Evolutionary conservation across 2,888 invertebrate species (phyloP), one percentile per base, ranked within the genome.

Genomic region (Crematogaster levior): DNA sequence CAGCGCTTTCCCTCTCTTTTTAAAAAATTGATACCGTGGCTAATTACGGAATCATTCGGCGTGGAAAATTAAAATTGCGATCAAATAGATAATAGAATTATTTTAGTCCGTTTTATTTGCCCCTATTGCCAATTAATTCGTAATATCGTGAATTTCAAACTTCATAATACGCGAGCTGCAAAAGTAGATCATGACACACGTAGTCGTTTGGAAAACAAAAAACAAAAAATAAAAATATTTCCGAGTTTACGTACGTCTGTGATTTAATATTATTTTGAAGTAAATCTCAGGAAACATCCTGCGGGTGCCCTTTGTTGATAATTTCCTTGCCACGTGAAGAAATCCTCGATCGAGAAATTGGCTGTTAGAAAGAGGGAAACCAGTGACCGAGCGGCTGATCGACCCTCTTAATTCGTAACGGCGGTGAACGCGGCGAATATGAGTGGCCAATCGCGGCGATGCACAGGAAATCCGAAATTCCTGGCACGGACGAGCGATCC

Each of bases 401-500:
- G 83, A 82, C 61, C 37, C 79, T 53, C 86, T 86, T 88, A 87
- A 88, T 88, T 85, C 56, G 88, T 79, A 86, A 85, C 82, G 74
- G 77, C 65, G 48, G 53, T 30, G 75, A 75, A 68, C 82, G 70
- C 74, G 81, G 77, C 79, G 84, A 81, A 83, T 73, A 48, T 74
- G 65, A 70, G 85, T 30, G 73, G 72, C 70, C 87, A 74, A 88
- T 86, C 85, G 85, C 82, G 84, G 65, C 58, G 61, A 51, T 58
- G 51, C 86, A 63, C 84, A 83, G 82, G 68, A 88, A 89, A 88
- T 90, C 90, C 88, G 88, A 89, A 89, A 92, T 91, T 90, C 90
- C 88, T 88, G 88, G 88, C 89, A 88, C 91, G 91, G 90, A 90
- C 87, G 83, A 86, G 75, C 88, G 88, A 88, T 90, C 90, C 87